Percentiles rank a stretch among this genome's conserved stretches.
Evolutionary conservation across 2,888 invertebrate species (phyloP).

Genomic region (Scaptomyza cyrtandrae): DNA sequence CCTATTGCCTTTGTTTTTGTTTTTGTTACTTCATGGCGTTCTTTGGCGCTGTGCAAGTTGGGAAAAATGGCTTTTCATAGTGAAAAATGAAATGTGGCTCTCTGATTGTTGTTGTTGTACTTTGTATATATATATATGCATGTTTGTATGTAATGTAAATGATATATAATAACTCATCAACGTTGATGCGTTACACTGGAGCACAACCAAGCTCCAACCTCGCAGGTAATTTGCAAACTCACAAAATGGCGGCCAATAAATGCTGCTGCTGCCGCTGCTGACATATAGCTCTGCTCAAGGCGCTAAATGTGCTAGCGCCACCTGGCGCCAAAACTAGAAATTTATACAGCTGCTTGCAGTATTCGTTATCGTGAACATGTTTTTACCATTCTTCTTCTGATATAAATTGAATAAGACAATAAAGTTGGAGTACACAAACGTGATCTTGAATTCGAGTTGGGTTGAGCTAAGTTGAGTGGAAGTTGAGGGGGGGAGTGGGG

Average conservation of each 20-base stretch:
- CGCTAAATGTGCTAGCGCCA: conserved; percentile 40
- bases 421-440: background rate
- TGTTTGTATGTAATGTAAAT: conserved; percentile 17
- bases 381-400: background rate
- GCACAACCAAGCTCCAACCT: conserved; percentile 26
- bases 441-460: background rate
- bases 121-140: conserved; percentile 1
- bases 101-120: conserved; percentile 26
- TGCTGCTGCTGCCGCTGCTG: conserved; percentile 1
- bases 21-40: conserved; percentile 64
- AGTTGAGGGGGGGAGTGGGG: no score
- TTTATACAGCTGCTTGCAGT: background rate
- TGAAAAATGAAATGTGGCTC: conserved; percentile 65
- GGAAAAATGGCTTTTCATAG: conserved; percentile 69
- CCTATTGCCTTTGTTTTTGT: conserved; percentile 69
- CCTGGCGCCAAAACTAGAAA: conserved; percentile 40
- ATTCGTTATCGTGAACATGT: background rate
- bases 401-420: conserved; percentile 1
- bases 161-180: conserved; percentile 62
- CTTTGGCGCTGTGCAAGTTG: conserved; percentile 46
- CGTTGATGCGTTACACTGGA: conserved; percentile 44
- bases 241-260: conserved; percentile 52
- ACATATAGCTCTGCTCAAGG: conserved; percentile 10
- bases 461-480: background rate
- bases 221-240: conserved; percentile 44